Conservation (phyloP, 2,113 vertebrate genomes). For the Columbina picui region DNA sequence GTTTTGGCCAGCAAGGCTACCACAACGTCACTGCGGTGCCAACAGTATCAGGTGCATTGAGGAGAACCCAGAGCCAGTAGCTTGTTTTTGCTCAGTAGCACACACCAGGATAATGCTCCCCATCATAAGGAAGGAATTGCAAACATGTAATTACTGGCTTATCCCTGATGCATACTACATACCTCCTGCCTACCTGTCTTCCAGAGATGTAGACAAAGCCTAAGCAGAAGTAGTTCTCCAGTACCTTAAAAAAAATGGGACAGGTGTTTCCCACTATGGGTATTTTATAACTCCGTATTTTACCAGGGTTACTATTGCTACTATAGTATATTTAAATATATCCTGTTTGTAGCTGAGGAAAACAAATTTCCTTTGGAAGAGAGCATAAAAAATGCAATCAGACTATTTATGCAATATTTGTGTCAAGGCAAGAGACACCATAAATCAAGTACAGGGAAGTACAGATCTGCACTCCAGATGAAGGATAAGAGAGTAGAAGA, state of each 20-base stretch:
- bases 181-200: constrained; percentile 45
- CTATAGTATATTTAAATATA: neutral
- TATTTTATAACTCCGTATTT: neutral
- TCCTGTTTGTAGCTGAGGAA: neutral
- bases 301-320: neutral
- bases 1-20: neutral
- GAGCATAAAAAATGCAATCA: constrained; percentile 2
- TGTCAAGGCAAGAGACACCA: constrained; percentile 10
- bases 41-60: neutral
- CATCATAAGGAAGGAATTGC: constrained; percentile 52
- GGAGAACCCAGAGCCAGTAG: neutral
- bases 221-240: neutral
- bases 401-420: constrained; percentile 38
- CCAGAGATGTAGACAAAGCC: neutral
- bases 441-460: constrained; percentile 22
- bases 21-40: neutral
- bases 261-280: neutral
- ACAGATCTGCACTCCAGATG: constrained; percentile 46
- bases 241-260: neutral
- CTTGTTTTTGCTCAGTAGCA: neutral
- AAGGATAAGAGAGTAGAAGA: constrained; percentile 18
- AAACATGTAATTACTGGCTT: constrained; percentile 50
- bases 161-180: neutral
- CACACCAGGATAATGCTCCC: neutral
- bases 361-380: constrained; percentile 21